Evolutionary conservation across 2,797 vertebrate species (phyloP).

Genomic region (Salmo trutta): DNA sequence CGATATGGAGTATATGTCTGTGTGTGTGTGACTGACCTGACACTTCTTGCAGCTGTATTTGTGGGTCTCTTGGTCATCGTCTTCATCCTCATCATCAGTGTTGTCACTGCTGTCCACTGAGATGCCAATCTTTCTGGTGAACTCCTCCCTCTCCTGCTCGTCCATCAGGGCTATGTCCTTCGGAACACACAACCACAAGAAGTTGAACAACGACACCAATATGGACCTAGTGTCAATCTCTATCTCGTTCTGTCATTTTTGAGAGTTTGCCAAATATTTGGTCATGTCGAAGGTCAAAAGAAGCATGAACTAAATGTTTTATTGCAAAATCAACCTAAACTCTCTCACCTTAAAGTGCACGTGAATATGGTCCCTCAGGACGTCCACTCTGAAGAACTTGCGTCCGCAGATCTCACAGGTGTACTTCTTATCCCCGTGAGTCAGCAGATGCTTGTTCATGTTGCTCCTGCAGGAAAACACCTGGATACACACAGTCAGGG

Average conservation of each 20-base stretch:
- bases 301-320: not conserved
- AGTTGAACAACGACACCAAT: not conserved
- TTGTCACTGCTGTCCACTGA: slow-evolving; percentile 90
- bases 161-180: slow-evolving; percentile 99
- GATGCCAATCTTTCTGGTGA: slow-evolving; percentile 97
- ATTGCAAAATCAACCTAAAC: not conserved
- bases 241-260: not conserved
- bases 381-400: slow-evolving; percentile 98
- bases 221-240: not conserved
- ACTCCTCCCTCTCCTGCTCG: slow-evolving; percentile 92
- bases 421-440: slow-evolving; percentile 98
- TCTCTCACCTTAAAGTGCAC: slow-evolving; percentile 95
- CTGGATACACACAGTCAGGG: slow-evolving; percentile 65
- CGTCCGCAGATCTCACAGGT: slow-evolving; percentile 98
- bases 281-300: not conserved
- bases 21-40: slow-evolving; percentile 76
- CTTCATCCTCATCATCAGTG: slow-evolving; percentile 82
- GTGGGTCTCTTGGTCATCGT: slow-evolving; percentile 88
- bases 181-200: slow-evolving; percentile 3
- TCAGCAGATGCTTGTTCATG: slow-evolving; percentile 99
- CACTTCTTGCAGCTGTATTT: slow-evolving; percentile 99
- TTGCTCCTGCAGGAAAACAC: slow-evolving; percentile 98
- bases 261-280: too few relatives aligned
- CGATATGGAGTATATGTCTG: too few relatives aligned
- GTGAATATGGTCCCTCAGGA: slow-evolving; percentile 96